phyloP scores from a whole-genome alignment of 2,888 invertebrate species.

The Gari tellinella region DNA sequence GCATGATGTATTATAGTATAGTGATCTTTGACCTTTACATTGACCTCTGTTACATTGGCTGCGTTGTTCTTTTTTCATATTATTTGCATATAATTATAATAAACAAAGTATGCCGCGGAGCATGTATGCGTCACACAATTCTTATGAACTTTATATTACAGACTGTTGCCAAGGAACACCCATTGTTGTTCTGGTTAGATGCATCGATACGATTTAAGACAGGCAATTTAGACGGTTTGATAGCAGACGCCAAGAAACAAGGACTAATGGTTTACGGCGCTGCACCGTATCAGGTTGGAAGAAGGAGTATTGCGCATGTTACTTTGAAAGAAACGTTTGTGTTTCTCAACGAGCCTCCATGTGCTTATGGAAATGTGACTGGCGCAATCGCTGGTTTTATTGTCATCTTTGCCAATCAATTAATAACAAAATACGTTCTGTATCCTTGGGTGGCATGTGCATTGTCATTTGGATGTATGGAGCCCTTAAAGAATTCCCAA shows the following conservation, averaged over 20 bases:
- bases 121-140: too few species aligned
- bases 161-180: slow-evolving; percentile 36
- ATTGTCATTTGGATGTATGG: slow-evolving; percentile 47
- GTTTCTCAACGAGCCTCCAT: slow-evolving; percentile 34
- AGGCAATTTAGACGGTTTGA: slow-evolving; percentile 23
- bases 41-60: too few species aligned
- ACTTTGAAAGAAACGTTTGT: slow-evolving; percentile 36
- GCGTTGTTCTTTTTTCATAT: too few species aligned
- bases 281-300: neutral
- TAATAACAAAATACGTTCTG: slow-evolving; percentile 42
- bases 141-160: too few species aligned
- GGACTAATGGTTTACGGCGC: slow-evolving; percentile 33
- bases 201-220: slow-evolving; percentile 45
- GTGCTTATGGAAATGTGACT: slow-evolving; percentile 28
- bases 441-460: slow-evolving; percentile 60
- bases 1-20: too few species aligned
- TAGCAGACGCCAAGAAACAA: slow-evolving; percentile 22
- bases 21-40: too few species aligned
- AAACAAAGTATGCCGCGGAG: too few species aligned
- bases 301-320: slow-evolving; percentile 25
- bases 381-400: slow-evolving; percentile 46
- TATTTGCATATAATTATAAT: too few species aligned
- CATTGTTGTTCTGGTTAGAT: slow-evolving; percentile 61
- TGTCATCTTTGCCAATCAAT: slow-evolving; percentile 33
- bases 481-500: slow-evolving; percentile 18